phyloP scores from a whole-genome alignment of 2,797 vertebrate species.

The Poecilia wingei region DNA sequence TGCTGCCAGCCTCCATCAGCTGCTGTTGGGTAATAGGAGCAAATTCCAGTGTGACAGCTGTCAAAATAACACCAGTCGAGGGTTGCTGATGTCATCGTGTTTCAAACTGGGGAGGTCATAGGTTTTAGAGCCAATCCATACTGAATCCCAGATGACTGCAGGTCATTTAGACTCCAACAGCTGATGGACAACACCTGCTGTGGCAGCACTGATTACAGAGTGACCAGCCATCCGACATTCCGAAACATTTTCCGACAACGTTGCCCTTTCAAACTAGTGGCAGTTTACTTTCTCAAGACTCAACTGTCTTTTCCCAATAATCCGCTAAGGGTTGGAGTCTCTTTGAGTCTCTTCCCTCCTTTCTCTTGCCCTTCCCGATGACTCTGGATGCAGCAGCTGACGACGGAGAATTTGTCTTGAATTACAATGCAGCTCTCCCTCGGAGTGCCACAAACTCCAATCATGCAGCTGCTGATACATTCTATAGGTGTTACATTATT shows the following conservation, averaged over 20 bases:
- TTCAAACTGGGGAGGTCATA: slow-evolving; percentile 27
- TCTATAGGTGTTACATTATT: slow-evolving; percentile 63
- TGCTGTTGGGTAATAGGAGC: slow-evolving; percentile 19
- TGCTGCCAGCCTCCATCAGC: not conserved
- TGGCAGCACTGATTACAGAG: not conserved
- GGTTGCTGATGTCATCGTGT: slow-evolving; percentile 24
- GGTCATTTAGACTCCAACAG: slow-evolving; percentile 26
- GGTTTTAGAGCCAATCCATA: slow-evolving; percentile 32
- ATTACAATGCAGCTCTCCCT: slow-evolving; percentile 43
- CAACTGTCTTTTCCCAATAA: not conserved
- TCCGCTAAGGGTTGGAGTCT: not conserved
- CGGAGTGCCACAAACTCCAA: slow-evolving; percentile 46
- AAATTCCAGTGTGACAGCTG: slow-evolving; percentile 51
- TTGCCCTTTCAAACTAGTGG: not conserved
- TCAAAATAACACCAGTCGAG: slow-evolving; percentile 39
- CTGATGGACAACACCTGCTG: slow-evolving; percentile 27
- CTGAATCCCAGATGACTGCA: slow-evolving; percentile 13
- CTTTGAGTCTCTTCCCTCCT: not conserved
- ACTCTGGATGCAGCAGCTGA: slow-evolving; percentile 21
- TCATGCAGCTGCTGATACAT: slow-evolving; percentile 55
- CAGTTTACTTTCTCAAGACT: slow-evolving; percentile 8
- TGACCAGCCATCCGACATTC: not conserved
- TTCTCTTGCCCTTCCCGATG: slow-evolving; percentile 9
- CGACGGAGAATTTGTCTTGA: slow-evolving; percentile 43
- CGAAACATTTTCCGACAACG: not conserved